Conservation (phyloP, 2,797 vertebrate genomes). For the Potorous gilbertii region DNA sequence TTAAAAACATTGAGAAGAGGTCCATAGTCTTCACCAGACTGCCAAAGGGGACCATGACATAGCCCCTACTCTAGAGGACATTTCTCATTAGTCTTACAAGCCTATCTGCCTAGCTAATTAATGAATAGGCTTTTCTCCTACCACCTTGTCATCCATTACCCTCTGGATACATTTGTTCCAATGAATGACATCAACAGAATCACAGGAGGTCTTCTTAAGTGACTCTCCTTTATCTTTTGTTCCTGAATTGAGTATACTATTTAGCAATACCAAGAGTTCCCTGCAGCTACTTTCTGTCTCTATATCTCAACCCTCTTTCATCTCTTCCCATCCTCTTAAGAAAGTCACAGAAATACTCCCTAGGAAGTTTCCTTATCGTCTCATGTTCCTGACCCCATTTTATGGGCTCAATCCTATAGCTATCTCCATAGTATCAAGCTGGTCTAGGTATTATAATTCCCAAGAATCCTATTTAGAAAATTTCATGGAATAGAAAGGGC, state of each 20-base stretch:
- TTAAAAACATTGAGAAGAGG: not conserved
- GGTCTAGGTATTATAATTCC: not conserved
- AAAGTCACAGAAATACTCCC: not conserved
- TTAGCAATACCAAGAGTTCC: not conserved
- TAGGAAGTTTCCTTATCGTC: not conserved
- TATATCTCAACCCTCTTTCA: not conserved
- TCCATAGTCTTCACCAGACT: not conserved
- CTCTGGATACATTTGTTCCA: not conserved
- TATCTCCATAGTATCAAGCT: not conserved
- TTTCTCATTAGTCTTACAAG: not conserved
- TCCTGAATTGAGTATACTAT: not conserved
- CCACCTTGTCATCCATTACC: not conserved
- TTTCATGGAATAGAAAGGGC: not conserved
- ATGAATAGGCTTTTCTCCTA: not conserved
- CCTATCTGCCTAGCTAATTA: not conserved
- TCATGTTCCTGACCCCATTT: not conserved
- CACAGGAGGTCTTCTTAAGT: not conserved
- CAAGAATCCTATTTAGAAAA: not conserved
- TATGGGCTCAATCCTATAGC: not conserved
- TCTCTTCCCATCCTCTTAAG: not conserved
- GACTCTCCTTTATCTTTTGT: not conserved
- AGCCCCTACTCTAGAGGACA: not conserved
- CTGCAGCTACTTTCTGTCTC: not conserved
- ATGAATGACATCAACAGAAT: not conserved
- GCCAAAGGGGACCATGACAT: not conserved